Evolutionary conservation across 2,113 vertebrate genomes (phyloP).

Genomic region (Nesogale talazaci): DNA sequence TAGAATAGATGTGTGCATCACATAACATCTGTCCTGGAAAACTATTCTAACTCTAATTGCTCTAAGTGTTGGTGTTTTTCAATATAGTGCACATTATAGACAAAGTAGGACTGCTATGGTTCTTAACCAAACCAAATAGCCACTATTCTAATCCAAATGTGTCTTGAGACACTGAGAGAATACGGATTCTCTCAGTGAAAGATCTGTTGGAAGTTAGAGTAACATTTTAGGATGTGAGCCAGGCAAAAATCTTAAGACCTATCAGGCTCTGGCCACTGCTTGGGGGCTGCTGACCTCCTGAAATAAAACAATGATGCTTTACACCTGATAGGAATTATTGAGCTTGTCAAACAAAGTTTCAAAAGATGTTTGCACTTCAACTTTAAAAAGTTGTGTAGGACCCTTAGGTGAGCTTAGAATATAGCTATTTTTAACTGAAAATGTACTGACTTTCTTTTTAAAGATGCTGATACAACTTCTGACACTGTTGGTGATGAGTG

Average conservation of each 20-base stretch:
- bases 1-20: not conserved
- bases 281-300: not conserved
- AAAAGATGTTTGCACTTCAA: constrained; percentile 34
- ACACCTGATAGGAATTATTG: constrained; percentile 6
- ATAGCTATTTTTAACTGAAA: constrained; percentile 79
- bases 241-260: constrained; percentile 35
- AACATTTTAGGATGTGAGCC: constrained; percentile 1
- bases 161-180: no score
- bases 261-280: not conserved
- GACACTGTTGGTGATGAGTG: constrained; percentile 70
- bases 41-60: not conserved
- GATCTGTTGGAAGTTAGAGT: not conserved
- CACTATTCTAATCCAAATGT: not conserved
- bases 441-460: constrained; percentile 35
- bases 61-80: not conserved
- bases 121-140: constrained; percentile 11
- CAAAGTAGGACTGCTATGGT: not conserved
- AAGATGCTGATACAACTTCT: constrained; percentile 64
- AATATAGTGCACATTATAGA: not conserved
- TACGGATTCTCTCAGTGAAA: constrained; percentile 8
- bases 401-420: constrained; percentile 73
- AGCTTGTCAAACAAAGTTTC: not conserved
- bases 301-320: constrained; percentile 50
- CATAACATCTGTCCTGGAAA: not conserved
- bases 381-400: constrained; percentile 18